Conservation (phyloP, 2,113 vertebrate genomes). For the Motacilla tschutschensis region DNA sequence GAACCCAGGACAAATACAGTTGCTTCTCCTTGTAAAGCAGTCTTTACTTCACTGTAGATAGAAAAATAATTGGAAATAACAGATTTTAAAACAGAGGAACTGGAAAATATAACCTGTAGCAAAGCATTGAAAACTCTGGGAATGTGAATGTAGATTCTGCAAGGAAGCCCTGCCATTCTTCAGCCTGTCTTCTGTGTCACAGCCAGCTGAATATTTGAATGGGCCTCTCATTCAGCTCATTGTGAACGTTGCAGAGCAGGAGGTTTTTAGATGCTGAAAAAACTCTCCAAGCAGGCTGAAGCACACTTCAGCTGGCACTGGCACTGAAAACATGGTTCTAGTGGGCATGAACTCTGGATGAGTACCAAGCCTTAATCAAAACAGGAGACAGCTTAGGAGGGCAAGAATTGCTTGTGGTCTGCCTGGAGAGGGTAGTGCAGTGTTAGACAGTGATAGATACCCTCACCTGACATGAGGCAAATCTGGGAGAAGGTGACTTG, state of each 20-base stretch:
- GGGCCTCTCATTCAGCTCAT: slow-evolving; percentile 14
- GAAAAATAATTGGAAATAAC: background rate
- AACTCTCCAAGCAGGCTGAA: background rate
- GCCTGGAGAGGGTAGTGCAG: background rate
- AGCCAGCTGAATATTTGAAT: background rate
- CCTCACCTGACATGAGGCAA: background rate
- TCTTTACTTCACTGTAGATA: background rate
- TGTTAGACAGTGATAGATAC: background rate
- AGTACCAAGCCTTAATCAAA: background rate
- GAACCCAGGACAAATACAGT: background rate
- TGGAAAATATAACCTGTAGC: background rate
- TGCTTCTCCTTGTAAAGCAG: background rate
- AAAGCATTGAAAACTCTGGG: background rate
- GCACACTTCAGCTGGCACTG: background rate
- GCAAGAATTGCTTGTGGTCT: background rate
- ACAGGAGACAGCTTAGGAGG: background rate
- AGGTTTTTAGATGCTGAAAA: background rate
- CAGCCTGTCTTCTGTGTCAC: background rate
- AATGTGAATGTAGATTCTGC: background rate
- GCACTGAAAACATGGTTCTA: background rate
- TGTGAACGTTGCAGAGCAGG: background rate
- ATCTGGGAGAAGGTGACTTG: background rate
- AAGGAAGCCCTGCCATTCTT: background rate
- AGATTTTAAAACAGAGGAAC: background rate
- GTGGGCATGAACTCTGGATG: background rate